Conservation (phyloP, 2,888 invertebrate genomes). For the Cinara cedri region DNA sequence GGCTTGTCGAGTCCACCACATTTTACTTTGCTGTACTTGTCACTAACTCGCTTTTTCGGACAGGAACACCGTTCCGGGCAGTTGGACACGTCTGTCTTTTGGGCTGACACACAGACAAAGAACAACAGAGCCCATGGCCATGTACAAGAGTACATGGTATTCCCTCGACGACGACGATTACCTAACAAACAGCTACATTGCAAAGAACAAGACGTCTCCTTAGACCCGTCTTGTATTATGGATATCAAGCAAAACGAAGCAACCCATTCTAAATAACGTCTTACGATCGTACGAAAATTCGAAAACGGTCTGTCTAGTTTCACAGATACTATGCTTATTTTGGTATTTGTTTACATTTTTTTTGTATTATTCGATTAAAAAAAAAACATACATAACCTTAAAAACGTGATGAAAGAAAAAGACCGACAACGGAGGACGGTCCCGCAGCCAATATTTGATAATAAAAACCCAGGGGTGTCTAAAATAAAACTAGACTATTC, state of each 20-base stretch:
- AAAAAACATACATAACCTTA: slow-evolving; percentile 23
- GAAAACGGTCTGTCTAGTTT: not conserved
- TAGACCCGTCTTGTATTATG: too few relatives aligned
- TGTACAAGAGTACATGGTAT: not conserved
- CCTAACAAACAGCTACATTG: too few relatives aligned
- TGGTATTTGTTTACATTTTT: slow-evolving; percentile 49
- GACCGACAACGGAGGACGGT: too few relatives aligned
- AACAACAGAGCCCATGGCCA: slow-evolving; percentile 18
- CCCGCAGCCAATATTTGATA: too few relatives aligned
- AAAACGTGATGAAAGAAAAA: not conserved
- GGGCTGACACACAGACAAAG: not conserved
- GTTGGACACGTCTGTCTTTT: not conserved
- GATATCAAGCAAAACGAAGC: too few relatives aligned
- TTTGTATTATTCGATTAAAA: not conserved
- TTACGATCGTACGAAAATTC: not conserved
- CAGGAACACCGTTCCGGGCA: slow-evolving; percentile 40
- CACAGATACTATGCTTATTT: not conserved
- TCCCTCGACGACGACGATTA: not conserved
- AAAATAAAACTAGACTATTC: too few relatives aligned
- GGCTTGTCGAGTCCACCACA: slow-evolving; percentile 48
- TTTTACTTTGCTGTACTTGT: slow-evolving; percentile 38
- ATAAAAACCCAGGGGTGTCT: too few relatives aligned
- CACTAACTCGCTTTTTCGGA: slow-evolving; percentile 26
- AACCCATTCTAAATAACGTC: too few relatives aligned
- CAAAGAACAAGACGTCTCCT: too few relatives aligned